phyloP scores from a whole-genome alignment of 2,113 vertebrate genomes.

The Oryzias javanicus region DNA sequence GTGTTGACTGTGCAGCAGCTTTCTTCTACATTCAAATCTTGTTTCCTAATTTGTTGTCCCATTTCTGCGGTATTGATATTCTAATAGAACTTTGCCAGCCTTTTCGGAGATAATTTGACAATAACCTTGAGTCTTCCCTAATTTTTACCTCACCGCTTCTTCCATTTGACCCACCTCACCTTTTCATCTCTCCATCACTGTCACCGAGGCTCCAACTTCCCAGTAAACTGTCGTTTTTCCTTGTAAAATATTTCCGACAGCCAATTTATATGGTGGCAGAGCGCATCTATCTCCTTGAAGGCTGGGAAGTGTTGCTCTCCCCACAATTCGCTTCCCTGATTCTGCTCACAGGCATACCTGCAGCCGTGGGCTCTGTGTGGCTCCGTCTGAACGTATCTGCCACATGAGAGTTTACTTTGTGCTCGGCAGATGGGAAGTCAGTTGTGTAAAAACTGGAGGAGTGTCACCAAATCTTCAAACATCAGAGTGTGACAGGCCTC shows the following conservation, averaged over 20 bases:
- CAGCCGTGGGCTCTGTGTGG: constrained; percentile 27
- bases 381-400: constrained; percentile 10
- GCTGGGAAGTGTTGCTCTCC: constrained; percentile 24
- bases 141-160: constrained; percentile 33
- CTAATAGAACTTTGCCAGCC: constrained; percentile 25
- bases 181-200: constrained; percentile 51
- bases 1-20: constrained; percentile 8
- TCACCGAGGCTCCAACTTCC: constrained; percentile 49
- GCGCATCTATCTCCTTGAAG: constrained; percentile 63
- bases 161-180: constrained; percentile 33
- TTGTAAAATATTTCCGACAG: constrained; percentile 62
- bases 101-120: constrained; percentile 44
- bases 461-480: constrained; percentile 5
- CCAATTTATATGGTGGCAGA: constrained; percentile 70
- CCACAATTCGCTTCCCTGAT: constrained; percentile 8
- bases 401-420: constrained; percentile 20
- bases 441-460: constrained; percentile 6
- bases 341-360: constrained; percentile 18
- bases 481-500: constrained; percentile 3
- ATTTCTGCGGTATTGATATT: constrained; percentile 14
- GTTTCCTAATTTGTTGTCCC: constrained; percentile 34
- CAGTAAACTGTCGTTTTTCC: constrained; percentile 31
- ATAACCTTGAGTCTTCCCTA: constrained; percentile 35
- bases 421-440: constrained; percentile 19
- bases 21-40: constrained; percentile 16